Evolutionary conservation across 2,113 vertebrate genomes (phyloP).

Genomic region (Rostratula benghalensis): DNA sequence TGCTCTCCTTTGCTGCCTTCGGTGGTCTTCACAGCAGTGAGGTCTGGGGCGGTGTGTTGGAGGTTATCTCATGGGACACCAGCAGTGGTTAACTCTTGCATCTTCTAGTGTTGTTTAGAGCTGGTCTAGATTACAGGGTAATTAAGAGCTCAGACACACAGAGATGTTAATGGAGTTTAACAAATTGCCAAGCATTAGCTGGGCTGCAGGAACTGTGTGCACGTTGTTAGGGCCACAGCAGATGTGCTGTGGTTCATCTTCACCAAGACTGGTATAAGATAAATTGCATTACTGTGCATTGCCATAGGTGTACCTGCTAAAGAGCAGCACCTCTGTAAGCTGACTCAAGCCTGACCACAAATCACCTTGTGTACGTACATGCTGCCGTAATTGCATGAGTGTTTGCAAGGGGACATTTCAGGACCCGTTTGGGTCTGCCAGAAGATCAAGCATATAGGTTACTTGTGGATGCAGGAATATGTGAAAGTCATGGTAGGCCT

Average conservation of each 20-base stretch:
- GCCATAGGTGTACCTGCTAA: not conserved
- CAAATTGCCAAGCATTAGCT: not conserved
- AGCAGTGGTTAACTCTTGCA: not conserved
- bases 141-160: not conserved
- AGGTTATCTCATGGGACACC: not conserved
- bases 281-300: rapidly evolving
- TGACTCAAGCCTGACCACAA: not conserved
- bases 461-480: not conserved
- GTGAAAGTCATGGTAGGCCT: not conserved
- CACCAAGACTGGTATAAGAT: not conserved
- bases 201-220: not conserved
- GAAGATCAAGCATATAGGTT: not conserved
- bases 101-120: not conserved
- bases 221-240: not conserved
- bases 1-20: not conserved
- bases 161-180: not conserved
- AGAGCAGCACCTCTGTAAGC: not conserved
- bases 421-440: not conserved
- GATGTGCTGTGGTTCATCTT: rapidly evolving
- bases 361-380: rapidly evolving
- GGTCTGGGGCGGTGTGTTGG: not conserved
- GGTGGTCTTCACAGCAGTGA: rapidly evolving
- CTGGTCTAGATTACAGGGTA: not conserved
- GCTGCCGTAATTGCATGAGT: not conserved
- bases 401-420: not conserved